Evolutionary conservation across 2,797 vertebrate species (phyloP).

Genomic region (Ctenopoma multispine): DNA sequence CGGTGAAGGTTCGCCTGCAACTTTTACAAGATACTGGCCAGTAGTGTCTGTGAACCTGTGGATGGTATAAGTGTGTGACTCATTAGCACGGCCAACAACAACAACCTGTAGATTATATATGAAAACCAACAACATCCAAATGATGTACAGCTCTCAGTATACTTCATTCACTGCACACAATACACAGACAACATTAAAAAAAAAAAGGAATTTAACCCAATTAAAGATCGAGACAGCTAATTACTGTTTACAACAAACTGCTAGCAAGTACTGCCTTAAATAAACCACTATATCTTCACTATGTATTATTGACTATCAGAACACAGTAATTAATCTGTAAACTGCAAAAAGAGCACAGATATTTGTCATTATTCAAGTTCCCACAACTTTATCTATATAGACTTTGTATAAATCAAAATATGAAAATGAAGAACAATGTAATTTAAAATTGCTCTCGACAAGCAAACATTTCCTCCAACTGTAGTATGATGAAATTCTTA

Average conservation of each 20-base stretch:
- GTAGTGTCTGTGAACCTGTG: constrained; percentile 93
- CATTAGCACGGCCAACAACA: background rate
- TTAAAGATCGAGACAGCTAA: background rate
- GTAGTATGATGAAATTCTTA: too few relatives aligned
- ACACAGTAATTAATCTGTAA: background rate
- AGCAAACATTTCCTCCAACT: too few relatives aligned
- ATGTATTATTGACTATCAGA: background rate
- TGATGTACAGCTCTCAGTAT: constrained; percentile 10
- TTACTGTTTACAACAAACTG: constrained; percentile 16
- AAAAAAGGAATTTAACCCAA: background rate
- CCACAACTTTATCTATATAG: too few relatives aligned
- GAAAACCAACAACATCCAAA: background rate
- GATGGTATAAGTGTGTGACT: constrained; percentile 3
- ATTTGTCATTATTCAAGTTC: background rate
- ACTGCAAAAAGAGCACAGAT: background rate
- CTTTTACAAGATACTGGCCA: constrained; percentile 96
- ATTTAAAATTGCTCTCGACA: too few relatives aligned
- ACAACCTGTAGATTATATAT: background rate
- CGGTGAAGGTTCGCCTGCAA: constrained; percentile 93
- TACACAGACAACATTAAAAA: background rate
- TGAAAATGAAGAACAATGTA: background rate
- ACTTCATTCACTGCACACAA: background rate
- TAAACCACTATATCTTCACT: background rate
- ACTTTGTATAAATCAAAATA: too few relatives aligned
- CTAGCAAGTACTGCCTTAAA: constrained; percentile 15